phyloP scores from a whole-genome alignment of 2,888 invertebrate species.

The Lepetodrilus schrolli region DNA sequence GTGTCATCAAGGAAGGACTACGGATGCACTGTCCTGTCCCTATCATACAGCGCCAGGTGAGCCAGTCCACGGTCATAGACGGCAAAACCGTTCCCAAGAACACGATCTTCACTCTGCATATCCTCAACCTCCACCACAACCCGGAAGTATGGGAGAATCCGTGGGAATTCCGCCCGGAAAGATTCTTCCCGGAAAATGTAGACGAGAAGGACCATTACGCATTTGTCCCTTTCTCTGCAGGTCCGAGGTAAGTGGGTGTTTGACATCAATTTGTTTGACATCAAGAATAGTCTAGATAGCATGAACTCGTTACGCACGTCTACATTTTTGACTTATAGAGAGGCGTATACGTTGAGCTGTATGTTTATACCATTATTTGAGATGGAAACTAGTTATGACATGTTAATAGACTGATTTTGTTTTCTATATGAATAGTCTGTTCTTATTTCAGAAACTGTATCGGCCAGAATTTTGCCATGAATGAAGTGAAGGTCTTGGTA shows the following conservation, averaged over 20 bases:
- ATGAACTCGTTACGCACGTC: no score
- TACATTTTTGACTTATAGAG: no score
- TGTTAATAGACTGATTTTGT: not conserved
- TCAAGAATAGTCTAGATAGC: not conserved
- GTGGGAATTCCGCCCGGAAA: constrained; percentile 51
- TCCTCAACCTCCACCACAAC: constrained; percentile 51
- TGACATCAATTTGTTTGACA: constrained; percentile 51
- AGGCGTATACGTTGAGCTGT: not conserved
- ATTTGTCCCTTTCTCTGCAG: constrained; percentile 64
- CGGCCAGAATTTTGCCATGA: constrained; percentile 52
- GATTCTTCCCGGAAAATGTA: constrained; percentile 56
- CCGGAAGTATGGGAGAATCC: constrained; percentile 51
- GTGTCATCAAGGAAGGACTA: constrained; percentile 67
- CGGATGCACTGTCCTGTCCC: constrained; percentile 64
- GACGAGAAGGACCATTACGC: constrained; percentile 51
- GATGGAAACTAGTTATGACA: not conserved
- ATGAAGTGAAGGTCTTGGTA: constrained; percentile 43
- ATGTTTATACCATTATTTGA: not conserved
- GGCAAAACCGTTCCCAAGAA: constrained; percentile 54
- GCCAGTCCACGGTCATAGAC: constrained; percentile 57
- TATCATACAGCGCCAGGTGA: constrained; percentile 57
- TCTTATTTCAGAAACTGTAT: constrained; percentile 50
- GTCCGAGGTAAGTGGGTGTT: constrained; percentile 55
- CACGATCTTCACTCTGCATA: constrained; percentile 51
- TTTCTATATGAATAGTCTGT: not conserved